Percentiles rank a stretch among this genome's conserved stretches.
phyloP scores from a whole-genome alignment of 2,113 vertebrate species.

The Corythornis madagascariensis region DNA sequence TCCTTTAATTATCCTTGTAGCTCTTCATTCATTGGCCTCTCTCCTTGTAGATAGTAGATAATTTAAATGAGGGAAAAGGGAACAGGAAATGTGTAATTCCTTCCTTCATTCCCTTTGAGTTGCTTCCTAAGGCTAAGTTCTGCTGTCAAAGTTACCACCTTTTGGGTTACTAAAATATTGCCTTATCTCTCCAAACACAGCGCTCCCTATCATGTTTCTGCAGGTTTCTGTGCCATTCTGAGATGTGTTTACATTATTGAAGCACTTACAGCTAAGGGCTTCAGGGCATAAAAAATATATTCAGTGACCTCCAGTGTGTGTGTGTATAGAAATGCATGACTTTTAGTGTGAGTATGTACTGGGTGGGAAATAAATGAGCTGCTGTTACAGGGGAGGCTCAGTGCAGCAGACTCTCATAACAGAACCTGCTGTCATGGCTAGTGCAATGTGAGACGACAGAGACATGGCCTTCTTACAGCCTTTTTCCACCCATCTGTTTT shows the following conservation, averaged over 20 bases:
- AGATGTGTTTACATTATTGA: background rate
- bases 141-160: background rate
- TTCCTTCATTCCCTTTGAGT: background rate
- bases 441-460: background rate
- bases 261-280: background rate
- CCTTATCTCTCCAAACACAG: background rate
- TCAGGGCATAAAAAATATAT: background rate
- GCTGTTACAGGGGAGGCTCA: background rate
- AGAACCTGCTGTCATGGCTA: background rate
- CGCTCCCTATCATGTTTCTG: background rate
- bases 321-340: background rate
- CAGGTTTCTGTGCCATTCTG: background rate
- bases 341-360: background rate
- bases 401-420: background rate
- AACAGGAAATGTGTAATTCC: background rate
- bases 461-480: fast-evolving
- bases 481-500: background rate
- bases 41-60: background rate
- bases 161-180: background rate
- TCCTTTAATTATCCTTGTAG: no score
- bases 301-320: background rate
- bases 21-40: no score
- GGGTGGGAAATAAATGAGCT: background rate
- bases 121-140: background rate
- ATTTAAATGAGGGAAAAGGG: background rate